A percentile compares a stretch with the other conserved stretches of the same genome.
These are phyloP conservation scores for Natator depressus DNA, from an alignment of 2,113 vertebrate genomes.

Conservation along the genomic window DNA sequence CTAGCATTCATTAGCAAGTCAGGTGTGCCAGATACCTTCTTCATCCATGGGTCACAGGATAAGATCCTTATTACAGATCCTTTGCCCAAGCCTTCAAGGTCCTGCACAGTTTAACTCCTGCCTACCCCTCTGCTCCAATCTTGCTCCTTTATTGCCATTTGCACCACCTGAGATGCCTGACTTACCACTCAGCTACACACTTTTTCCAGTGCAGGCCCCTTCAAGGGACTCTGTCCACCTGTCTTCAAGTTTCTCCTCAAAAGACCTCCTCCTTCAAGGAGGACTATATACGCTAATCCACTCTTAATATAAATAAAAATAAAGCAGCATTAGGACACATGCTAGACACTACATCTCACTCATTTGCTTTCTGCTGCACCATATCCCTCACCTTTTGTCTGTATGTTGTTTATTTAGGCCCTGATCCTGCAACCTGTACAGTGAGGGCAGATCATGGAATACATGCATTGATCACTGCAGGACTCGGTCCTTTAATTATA, in stretches of 20 bases:
- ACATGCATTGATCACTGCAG: background rate
- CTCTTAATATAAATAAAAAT: background rate
- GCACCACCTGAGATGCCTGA: background rate
- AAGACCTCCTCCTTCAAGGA: background rate
- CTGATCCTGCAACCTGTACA: background rate
- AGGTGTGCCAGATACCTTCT: accelerated
- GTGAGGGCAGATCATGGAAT: background rate
- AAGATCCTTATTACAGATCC: background rate
- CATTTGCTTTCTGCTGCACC: background rate
- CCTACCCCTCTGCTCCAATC: background rate
- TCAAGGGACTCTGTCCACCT: background rate
- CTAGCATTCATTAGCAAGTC: background rate
- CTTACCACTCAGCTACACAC: background rate
- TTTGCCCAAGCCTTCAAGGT: background rate
- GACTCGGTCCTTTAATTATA: background rate
- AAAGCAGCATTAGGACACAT: background rate
- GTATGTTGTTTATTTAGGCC: background rate
- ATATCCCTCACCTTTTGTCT: background rate
- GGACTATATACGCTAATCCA: too few species aligned
- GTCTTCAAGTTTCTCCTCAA: background rate
- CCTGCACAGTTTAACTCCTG: background rate
- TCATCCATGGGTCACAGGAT: background rate
- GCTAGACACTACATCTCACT: background rate
- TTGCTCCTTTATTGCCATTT: background rate
- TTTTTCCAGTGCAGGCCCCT: background rate